Percentiles rank a stretch among this genome's conserved stretches.
These are phyloP conservation scores for Eunapius fragilis DNA, from an alignment of 37 sponge, comb jelly and placozoan genomes.

Conservation along the genomic window DNA sequence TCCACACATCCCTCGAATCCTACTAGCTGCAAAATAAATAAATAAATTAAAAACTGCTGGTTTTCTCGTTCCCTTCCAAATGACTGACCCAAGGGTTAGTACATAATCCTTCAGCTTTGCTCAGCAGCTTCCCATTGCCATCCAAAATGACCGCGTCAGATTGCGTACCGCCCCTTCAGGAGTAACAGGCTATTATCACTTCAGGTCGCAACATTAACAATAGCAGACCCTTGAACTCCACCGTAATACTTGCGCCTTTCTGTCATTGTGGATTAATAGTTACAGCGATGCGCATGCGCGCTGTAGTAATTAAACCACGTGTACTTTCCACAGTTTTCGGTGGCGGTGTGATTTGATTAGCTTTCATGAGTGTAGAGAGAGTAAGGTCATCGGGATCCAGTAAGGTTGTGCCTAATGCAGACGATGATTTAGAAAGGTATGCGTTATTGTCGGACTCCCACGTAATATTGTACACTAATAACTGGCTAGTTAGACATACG, in stretches of 20 bases:
- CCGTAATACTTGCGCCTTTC: constrained; percentile 19
- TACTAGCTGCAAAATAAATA: constrained; percentile 53
- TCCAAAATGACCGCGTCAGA: constrained; percentile 58
- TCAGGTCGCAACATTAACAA: background rate
- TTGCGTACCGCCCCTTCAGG: constrained; percentile 48
- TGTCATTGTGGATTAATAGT: background rate
- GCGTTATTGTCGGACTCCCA: background rate
- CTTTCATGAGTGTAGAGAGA: background rate
- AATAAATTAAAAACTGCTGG: too few relatives aligned
- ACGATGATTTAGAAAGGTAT: background rate
- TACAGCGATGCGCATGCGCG: background rate
- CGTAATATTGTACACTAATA: too few relatives aligned
- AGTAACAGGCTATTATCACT: background rate
- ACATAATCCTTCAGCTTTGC: constrained; percentile 34
- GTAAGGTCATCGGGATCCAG: background rate
- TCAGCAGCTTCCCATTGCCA: constrained; percentile 39
- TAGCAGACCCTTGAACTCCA: constrained; percentile 20
- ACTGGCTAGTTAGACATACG: too few relatives aligned
- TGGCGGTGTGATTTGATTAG: background rate
- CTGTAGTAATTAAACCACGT: background rate
- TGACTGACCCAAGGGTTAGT: constrained; percentile 69
- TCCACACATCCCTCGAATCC: constrained; percentile 73
- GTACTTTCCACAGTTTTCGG: background rate
- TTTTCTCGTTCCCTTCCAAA: background rate
- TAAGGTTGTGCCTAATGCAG: background rate